phyloP scores from a whole-genome alignment of 2,797 vertebrate species.

The Gallinago solitaria region DNA sequence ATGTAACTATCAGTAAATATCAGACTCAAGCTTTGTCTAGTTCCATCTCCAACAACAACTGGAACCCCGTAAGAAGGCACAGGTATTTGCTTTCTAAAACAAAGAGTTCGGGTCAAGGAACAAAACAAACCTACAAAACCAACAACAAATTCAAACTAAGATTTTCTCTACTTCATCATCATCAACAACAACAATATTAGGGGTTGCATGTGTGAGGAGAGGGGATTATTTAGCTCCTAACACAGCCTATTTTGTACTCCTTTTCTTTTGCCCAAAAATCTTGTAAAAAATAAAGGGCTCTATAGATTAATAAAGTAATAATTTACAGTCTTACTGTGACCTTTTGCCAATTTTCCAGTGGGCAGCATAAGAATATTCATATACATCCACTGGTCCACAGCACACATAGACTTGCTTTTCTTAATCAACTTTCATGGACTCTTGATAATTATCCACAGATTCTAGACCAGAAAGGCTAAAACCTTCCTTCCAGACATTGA shows the following conservation, averaged over 20 bases:
- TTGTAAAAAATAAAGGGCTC: background rate
- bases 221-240: background rate
- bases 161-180: background rate
- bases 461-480: background rate
- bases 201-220: background rate
- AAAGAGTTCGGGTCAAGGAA: background rate
- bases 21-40: background rate
- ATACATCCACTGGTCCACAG: background rate
- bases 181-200: background rate
- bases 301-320: background rate
- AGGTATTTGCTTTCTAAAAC: background rate
- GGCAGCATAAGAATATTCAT: background rate
- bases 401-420: background rate
- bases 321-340: background rate
- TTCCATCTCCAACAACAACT: background rate
- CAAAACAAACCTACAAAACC: background rate
- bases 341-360: background rate
- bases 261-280: background rate
- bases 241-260: background rate
- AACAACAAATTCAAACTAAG: background rate
- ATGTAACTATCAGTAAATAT: background rate
- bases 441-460: background rate
- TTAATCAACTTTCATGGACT: accelerated
- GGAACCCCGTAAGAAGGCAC: background rate
- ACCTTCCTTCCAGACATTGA: accelerated